phyloP scores from a whole-genome alignment of 2,113 vertebrate genomes.

The Rousettus leschenaultii region DNA sequence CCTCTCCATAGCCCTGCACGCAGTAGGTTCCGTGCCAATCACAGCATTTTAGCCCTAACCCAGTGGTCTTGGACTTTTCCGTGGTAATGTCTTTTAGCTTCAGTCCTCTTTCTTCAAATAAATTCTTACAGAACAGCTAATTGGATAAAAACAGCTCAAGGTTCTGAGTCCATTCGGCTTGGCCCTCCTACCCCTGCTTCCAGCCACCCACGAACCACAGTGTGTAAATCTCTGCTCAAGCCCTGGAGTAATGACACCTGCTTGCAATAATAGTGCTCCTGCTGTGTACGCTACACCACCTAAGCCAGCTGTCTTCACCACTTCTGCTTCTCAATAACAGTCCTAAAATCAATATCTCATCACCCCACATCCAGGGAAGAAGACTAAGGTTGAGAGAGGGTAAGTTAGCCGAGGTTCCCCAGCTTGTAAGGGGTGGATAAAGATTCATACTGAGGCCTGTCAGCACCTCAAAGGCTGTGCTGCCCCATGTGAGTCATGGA shows the following conservation, averaged over 20 bases:
- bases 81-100: too few relatives aligned
- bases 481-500: neutral
- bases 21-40: neutral
- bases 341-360: neutral
- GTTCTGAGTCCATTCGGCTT: neutral
- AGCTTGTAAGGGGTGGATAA: rapidly evolving
- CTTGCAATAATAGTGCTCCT: neutral
- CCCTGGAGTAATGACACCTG: too few relatives aligned
- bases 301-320: too few relatives aligned
- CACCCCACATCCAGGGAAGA: neutral
- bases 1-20: neutral
- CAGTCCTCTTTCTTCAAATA: neutral
- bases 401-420: neutral
- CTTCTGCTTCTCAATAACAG: neutral
- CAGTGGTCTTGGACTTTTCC: neutral
- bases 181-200: neutral
- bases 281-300: neutral
- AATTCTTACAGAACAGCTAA: neutral
- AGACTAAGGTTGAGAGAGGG: neutral
- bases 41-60: neutral
- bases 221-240: neutral
- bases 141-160: neutral
- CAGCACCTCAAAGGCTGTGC: neutral
- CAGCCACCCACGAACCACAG: neutral
- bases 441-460: neutral